phyloP scores from a whole-genome alignment of 1,140 invertebrate genomes.

The Yoshiicerus persimilis region DNA sequence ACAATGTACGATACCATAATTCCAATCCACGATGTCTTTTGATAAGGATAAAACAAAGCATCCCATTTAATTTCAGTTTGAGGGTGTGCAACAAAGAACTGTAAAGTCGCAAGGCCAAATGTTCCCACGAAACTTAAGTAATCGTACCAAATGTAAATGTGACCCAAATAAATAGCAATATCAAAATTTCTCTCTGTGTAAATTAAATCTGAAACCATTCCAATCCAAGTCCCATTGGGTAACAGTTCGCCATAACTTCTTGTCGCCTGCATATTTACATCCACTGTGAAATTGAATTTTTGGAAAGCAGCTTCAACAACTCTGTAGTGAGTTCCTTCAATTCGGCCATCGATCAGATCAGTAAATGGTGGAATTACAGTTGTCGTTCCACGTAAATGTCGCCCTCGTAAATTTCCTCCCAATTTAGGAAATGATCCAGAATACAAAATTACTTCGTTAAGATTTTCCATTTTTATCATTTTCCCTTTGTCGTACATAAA shows the following conservation, averaged over 20 bases:
- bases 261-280: neutral
- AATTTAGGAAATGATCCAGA: too few relatives aligned
- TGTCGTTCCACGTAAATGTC: neutral
- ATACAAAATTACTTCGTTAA: too few relatives aligned
- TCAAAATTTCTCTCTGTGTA: conserved; percentile 17
- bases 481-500: too few relatives aligned
- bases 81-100: neutral
- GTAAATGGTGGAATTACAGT: neutral
- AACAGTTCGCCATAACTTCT: neutral
- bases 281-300: neutral
- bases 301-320: neutral
- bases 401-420: neutral
- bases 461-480: too few relatives aligned
- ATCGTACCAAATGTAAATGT: neutral
- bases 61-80: neutral
- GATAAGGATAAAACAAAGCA: neutral
- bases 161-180: neutral
- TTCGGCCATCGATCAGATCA: neutral
- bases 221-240: neutral
- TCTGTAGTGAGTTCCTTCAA: neutral
- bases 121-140: neutral
- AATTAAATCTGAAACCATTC: conserved; percentile 44
- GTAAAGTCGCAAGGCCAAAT: neutral
- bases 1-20: neutral
- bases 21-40: neutral